Conservation (phyloP, 2,113 vertebrate species). For the Melozone crissalis region DNA sequence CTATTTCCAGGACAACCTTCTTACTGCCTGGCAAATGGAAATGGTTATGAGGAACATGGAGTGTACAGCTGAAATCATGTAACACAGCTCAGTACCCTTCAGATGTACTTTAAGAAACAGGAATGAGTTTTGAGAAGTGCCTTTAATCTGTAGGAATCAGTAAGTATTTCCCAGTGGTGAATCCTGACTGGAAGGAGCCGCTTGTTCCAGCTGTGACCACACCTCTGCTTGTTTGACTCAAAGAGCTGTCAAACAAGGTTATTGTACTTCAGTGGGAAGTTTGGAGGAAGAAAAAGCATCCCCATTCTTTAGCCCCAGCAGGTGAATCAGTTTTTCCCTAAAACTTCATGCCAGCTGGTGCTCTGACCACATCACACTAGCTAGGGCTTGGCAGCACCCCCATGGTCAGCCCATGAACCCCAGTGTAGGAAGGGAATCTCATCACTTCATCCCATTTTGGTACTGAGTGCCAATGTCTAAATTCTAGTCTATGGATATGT, state of each 20-base stretch:
- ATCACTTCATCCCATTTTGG: neutral
- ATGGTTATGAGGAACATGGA: neutral
- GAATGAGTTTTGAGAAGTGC: neutral
- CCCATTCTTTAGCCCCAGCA: neutral
- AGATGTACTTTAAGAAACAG: neutral
- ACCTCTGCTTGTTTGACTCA: rapidly evolving
- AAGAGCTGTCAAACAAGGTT: neutral
- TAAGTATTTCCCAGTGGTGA: neutral
- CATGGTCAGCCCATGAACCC: neutral
- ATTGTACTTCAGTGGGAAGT: neutral
- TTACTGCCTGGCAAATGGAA: neutral
- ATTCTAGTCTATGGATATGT: neutral
- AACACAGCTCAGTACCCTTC: neutral
- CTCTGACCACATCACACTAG: neutral
- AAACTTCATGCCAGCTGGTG: neutral
- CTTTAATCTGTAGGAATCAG: neutral
- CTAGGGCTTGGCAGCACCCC: neutral
- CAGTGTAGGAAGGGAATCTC: neutral
- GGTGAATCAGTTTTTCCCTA: neutral
- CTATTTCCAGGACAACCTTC: neutral
- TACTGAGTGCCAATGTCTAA: neutral
- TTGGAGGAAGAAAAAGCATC: neutral
- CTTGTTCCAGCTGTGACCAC: neutral
- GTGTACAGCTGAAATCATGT: neutral
- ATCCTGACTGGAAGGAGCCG: neutral